Conservation (phyloP, 92 coral and sea anemone species). For the Palythoa caribaeorum region DNA sequence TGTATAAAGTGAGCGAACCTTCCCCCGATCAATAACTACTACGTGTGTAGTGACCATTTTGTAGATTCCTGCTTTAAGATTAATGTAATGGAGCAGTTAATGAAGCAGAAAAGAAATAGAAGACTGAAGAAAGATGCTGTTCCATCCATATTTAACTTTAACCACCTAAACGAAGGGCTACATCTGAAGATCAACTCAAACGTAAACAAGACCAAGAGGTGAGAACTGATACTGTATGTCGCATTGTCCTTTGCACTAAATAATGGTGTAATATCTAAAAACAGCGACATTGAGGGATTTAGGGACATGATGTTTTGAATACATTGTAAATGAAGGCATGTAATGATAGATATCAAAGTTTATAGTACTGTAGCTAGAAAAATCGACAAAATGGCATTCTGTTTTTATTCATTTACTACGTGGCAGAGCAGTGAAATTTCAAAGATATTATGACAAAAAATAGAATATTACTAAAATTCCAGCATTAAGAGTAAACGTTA, state of each 20-base stretch:
- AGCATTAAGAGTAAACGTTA: neutral
- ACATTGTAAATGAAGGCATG: neutral
- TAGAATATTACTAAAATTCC: neutral
- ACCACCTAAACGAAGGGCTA: conserved; percentile 41
- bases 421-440: neutral
- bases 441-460: neutral
- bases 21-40: conserved; percentile 59
- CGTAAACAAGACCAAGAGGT: too few relatives aligned
- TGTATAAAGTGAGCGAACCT: conserved; percentile 50
- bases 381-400: neutral
- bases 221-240: neutral
- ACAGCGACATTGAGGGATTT: neutral
- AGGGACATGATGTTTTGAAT: neutral
- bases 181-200: conserved; percentile 45
- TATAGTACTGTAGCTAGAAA: neutral
- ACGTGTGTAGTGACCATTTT: conserved; percentile 71
- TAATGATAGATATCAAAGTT: neutral
- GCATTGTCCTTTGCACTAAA: neutral
- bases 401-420: neutral
- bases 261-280: neutral
- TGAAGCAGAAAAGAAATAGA: conserved; percentile 47
- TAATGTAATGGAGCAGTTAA: conserved; percentile 36
- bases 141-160: conserved; percentile 21
- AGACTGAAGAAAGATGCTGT: conserved; percentile 62
- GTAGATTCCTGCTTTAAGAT: conserved; percentile 48